These are phyloP conservation scores for Synanthedon formicaeformis DNA, from an alignment of 2,888 invertebrate species.

Conservation along the genomic window DNA sequence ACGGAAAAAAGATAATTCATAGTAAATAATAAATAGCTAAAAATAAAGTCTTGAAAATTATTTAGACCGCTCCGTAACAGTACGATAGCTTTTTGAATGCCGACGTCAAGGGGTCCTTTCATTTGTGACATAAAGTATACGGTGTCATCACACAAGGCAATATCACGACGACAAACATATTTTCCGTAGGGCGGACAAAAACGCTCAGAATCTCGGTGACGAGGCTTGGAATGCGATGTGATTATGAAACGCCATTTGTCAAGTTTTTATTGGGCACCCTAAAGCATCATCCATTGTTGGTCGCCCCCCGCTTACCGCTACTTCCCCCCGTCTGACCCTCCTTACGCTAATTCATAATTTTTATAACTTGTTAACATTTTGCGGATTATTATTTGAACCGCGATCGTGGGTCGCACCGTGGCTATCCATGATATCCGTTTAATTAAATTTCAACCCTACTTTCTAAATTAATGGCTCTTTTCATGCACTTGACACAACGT, in stretches of 20 bases:
- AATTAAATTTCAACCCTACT: constrained; percentile 31
- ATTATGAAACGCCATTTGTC: constrained; percentile 71
- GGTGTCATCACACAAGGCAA: constrained; percentile 21
- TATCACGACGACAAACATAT: constrained; percentile 36
- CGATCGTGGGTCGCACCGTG: constrained; percentile 10
- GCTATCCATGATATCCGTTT: constrained; percentile 18
- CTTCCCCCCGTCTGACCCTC: constrained; percentile 38
- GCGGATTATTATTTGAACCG: constrained; percentile 23
- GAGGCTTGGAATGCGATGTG: constrained; percentile 59
- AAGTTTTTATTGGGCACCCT: constrained; percentile 69
- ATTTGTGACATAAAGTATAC: neutral
- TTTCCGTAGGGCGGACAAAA: constrained; percentile 42
- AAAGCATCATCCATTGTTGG: constrained; percentile 52
- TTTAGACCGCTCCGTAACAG: too few relatives aligned
- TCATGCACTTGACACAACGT: neutral
- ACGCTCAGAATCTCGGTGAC: constrained; percentile 40
- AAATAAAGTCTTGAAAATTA: too few relatives aligned
- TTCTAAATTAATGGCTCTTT: neutral
- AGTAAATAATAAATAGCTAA: too few relatives aligned
- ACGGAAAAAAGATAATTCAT: too few relatives aligned
- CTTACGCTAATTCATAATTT: constrained; percentile 64
- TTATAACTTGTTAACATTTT: constrained; percentile 63
- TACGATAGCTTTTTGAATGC: too few relatives aligned
- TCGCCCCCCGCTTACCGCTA: constrained; percentile 14
- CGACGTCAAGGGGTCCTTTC: too few relatives aligned